phyloP scores from a whole-genome alignment of 2,797 vertebrate genomes.

The Megalops cyprinoides region DNA sequence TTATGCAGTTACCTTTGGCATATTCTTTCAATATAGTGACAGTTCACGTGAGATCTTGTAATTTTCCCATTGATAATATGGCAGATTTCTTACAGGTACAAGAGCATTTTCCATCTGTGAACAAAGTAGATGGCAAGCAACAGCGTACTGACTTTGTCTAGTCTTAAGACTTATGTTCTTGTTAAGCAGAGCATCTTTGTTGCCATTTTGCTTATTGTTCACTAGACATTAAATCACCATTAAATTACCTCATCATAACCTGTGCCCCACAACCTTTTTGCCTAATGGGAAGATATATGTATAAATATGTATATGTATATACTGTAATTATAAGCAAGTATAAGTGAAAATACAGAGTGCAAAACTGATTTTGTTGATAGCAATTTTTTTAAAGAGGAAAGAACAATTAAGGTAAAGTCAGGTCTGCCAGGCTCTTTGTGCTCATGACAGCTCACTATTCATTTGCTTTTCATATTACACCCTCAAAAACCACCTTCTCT shows the following conservation, averaged over 20 bases:
- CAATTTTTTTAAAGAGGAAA: background rate
- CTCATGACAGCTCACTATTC: constrained; percentile 7
- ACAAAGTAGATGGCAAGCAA: background rate
- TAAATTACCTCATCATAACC: background rate
- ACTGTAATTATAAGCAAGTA: too few species aligned
- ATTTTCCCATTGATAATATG: background rate
- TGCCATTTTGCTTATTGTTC: background rate
- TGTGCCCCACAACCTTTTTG: background rate
- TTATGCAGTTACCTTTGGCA: background rate
- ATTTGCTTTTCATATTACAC: background rate
- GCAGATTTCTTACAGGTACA: too few species aligned
- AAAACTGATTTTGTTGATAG: background rate
- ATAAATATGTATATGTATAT: too few species aligned
- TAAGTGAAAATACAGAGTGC: background rate
- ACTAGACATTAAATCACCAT: background rate
- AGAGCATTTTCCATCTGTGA: too few species aligned
- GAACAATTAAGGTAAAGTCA: background rate
- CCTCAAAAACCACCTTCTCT: background rate
- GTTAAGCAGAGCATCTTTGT: too few species aligned
- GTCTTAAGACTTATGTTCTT: too few species aligned
- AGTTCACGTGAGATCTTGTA: background rate
- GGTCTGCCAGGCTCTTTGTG: background rate
- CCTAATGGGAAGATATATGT: too few species aligned
- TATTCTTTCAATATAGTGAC: background rate
- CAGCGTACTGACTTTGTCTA: too few species aligned